Conservation (phyloP, 2,113 vertebrate species). For the Sturnus vulgaris region DNA sequence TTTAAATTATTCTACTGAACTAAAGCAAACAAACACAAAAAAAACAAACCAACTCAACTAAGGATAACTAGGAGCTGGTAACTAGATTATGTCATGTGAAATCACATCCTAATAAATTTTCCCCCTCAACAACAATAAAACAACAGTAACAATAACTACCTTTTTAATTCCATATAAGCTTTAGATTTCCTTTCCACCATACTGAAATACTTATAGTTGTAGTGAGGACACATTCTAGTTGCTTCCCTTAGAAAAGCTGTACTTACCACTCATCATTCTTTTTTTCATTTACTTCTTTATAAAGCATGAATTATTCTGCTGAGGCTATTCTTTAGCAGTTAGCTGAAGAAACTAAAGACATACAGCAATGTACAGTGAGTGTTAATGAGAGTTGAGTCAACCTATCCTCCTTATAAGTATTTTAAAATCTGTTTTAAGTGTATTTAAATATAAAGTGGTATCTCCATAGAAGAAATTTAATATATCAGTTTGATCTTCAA, state of each 20-base stretch:
- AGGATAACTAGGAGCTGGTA: neutral
- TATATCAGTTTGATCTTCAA: constrained; percentile 34
- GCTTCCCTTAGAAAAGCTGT: constrained; percentile 42
- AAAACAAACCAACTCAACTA: neutral
- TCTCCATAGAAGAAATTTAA: constrained; percentile 14
- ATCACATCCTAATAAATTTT: neutral
- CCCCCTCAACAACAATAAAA: neutral
- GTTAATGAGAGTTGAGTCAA: neutral
- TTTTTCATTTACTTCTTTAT: neutral
- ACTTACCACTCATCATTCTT: neutral
- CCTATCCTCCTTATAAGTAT: neutral
- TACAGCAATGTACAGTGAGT: neutral
- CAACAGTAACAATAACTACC: neutral
- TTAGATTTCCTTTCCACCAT: constrained; percentile 21
- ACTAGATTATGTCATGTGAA: neutral
- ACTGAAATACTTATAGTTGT: neutral
- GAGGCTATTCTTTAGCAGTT: neutral
- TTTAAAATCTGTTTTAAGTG: constrained; percentile 41
- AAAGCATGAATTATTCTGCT: neutral
- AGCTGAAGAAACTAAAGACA: neutral
- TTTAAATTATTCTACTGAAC: neutral
- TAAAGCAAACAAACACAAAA: neutral
- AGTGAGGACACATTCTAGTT: neutral
- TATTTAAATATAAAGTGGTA: constrained; percentile 42
- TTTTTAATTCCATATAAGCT: neutral